Percentiles rank a stretch among this genome's conserved stretches.
These are phyloP conservation scores for Eolophus roseicapilla DNA, from an alignment of 2,113 vertebrate species.

Conservation along the genomic window DNA sequence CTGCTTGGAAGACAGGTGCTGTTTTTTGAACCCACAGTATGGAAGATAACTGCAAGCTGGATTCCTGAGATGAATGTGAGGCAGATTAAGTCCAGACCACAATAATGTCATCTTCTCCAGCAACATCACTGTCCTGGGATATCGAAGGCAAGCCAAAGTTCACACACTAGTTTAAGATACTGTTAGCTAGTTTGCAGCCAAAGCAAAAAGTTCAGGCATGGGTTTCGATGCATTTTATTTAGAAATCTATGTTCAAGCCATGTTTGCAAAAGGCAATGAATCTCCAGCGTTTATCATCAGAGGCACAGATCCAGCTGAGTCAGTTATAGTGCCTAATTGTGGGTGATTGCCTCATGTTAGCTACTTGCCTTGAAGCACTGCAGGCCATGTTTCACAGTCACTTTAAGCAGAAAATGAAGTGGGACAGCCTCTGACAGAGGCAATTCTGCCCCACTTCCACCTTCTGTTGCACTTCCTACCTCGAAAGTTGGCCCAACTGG, in stretches of 20 bases:
- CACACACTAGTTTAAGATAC: conserved; percentile 25
- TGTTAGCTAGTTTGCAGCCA: conserved; percentile 26
- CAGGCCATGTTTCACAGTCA: not conserved
- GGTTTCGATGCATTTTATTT: not conserved
- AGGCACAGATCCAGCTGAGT: not conserved
- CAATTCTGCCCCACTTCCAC: not conserved
- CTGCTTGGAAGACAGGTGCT: conserved; percentile 49
- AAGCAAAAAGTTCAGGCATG: not conserved
- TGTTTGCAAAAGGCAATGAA: not conserved
- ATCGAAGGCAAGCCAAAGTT: conserved; percentile 52
- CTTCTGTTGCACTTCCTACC: not conserved
- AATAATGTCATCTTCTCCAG: conserved; percentile 32
- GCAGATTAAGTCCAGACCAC: conserved; percentile 53
- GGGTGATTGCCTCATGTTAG: not conserved
- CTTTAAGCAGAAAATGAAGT: not conserved
- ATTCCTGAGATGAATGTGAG: conserved; percentile 34
- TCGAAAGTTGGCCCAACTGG: not conserved
- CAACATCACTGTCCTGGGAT: not conserved
- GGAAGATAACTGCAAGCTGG: conserved; percentile 37
- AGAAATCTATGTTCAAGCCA: not conserved
- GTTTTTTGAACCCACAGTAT: conserved; percentile 46
- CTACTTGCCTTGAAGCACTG: not conserved
- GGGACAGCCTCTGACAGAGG: not conserved
- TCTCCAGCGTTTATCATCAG: not conserved
- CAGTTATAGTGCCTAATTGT: not conserved